A percentile compares a stretch with the other conserved stretches of the same genome.
Conservation (phyloP, 2,113 vertebrate genomes). For the Tychaedon coryphoeus region DNA sequence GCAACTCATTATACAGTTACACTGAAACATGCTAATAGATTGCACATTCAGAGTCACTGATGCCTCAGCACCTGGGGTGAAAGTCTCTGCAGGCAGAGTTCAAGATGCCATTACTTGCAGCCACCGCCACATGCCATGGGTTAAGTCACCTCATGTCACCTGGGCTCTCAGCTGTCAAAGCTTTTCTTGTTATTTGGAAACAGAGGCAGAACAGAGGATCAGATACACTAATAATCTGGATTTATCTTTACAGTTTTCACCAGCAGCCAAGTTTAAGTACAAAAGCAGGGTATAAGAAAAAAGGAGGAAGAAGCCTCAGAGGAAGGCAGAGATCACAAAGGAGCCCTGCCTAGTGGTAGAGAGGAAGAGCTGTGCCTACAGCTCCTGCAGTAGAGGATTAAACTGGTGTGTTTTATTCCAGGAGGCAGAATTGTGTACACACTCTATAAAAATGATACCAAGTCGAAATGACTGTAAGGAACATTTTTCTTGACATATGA, state of each 20-base stretch:
- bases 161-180: neutral
- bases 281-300: neutral
- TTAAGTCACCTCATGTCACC: neutral
- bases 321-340: neutral
- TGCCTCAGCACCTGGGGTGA: neutral
- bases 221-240: neutral
- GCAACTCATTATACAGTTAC: conserved; percentile 15
- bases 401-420: neutral
- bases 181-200: neutral
- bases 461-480: neutral
- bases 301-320: neutral
- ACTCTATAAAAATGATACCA: neutral
- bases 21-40: conserved; percentile 25
- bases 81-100: conserved; percentile 2
- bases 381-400: neutral
- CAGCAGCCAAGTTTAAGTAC: neutral
- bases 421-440: neutral
- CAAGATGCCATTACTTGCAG: neutral
- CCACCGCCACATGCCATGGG: neutral
- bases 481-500: neutral
- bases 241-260: neutral
- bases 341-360: neutral
- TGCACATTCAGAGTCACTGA: neutral
- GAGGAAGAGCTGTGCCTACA: neutral
- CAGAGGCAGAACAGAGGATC: neutral